Conservation (phyloP, 2,113 vertebrate genomes). For the Hyla sarda region DNA sequence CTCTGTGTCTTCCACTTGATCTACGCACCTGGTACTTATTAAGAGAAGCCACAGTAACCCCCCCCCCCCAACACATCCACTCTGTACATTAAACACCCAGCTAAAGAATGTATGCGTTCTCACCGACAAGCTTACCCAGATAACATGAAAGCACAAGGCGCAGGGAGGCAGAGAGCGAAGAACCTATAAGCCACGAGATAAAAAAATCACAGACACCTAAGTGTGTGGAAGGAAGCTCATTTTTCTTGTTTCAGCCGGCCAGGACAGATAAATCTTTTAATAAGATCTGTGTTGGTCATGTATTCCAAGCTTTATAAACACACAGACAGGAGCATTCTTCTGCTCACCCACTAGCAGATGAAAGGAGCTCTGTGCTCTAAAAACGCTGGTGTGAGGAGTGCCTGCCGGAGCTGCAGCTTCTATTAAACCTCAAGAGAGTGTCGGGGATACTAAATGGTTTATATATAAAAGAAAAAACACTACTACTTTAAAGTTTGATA, state of each 20-base stretch:
- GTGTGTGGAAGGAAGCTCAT: conserved; percentile 55
- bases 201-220: conserved; percentile 31
- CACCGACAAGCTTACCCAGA: conserved; percentile 65
- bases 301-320: conserved; percentile 64
- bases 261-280: conserved; percentile 69
- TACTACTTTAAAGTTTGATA: neutral
- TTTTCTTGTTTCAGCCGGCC: conserved; percentile 61
- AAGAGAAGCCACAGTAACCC: conserved; percentile 56
- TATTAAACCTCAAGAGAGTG: conserved; percentile 28
- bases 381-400: conserved; percentile 65
- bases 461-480: neutral
- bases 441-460: neutral
- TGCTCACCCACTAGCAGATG: conserved; percentile 63
- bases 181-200: conserved; percentile 45
- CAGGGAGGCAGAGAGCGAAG: conserved; percentile 47
- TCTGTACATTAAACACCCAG: conserved; percentile 58
- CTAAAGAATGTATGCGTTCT: conserved; percentile 60
- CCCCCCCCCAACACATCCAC: conserved; percentile 14
- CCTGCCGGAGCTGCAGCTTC: conserved; percentile 19
- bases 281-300: conserved; percentile 67
- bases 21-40: conserved; percentile 57
- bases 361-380: conserved; percentile 65
- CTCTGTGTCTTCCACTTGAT: neutral
- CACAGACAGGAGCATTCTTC: conserved; percentile 65
- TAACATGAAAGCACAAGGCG: conserved; percentile 62